A percentile compares a stretch with the other conserved stretches of the same genome.
phyloP scores from a whole-genome alignment of 2,888 invertebrate species.

The Tetheella fluctuosa region DNA sequence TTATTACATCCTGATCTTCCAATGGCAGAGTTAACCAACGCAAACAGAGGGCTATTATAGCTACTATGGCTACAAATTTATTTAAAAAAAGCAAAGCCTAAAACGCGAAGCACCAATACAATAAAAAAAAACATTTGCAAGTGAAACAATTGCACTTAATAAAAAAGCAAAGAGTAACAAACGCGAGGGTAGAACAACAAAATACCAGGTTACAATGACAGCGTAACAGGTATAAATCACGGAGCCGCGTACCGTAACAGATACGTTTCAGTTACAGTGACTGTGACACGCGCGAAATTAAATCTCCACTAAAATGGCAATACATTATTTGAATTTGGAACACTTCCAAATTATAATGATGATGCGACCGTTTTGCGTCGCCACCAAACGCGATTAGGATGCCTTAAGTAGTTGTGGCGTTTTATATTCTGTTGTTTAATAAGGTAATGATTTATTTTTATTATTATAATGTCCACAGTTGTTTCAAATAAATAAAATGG shows the following conservation, averaged over 20 bases:
- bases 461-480: too few relatives aligned
- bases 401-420: too few relatives aligned
- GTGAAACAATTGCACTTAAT: not conserved
- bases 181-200: constrained; percentile 16
- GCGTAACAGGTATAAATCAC: constrained; percentile 32
- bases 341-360: not conserved
- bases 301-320: constrained; percentile 15
- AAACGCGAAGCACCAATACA: not conserved
- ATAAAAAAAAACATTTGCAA: not conserved
- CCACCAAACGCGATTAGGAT: not conserved
- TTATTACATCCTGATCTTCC: too few relatives aligned
- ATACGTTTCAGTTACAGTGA: constrained; percentile 13
- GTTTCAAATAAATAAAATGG: too few relatives aligned
- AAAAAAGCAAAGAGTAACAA: constrained; percentile 7
- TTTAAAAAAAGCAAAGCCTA: not conserved
- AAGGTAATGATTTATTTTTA: too few relatives aligned
- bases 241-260: constrained; percentile 15
- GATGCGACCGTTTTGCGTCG: not conserved
- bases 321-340: constrained; percentile 1
- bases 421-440: too few relatives aligned
- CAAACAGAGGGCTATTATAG: too few relatives aligned
- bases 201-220: constrained; percentile 27
- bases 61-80: not conserved
- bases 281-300: constrained; percentile 25
- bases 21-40: too few relatives aligned